Conservation (phyloP, 2,113 vertebrate genomes). For the Uria lomvia region DNA sequence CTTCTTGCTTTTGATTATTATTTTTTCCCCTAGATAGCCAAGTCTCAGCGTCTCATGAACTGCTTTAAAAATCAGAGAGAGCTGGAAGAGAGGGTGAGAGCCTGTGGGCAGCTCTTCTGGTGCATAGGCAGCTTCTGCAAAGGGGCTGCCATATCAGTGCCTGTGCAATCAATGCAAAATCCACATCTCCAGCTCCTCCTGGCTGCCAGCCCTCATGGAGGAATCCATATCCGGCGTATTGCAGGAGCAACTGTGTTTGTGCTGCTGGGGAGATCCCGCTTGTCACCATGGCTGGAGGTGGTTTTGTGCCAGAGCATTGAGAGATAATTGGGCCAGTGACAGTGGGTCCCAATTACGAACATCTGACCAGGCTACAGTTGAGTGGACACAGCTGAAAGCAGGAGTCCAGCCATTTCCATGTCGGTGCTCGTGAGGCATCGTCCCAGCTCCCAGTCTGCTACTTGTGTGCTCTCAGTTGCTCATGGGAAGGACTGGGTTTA, state of each 20-base stretch:
- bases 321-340: neutral
- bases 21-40: neutral
- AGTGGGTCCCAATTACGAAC: accelerated
- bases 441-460: neutral
- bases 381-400: neutral
- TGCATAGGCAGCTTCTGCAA: neutral
- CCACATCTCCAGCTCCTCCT: neutral
- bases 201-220: neutral
- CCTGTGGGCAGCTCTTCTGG: neutral
- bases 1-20: neutral
- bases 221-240: neutral
- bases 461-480: neutral
- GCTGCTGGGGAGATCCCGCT: neutral
- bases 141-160: neutral
- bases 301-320: neutral
- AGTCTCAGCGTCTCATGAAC: neutral
- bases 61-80: neutral
- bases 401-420: neutral
- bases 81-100: neutral
- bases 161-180: neutral
- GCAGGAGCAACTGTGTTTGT: neutral
- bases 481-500: neutral
- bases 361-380: neutral
- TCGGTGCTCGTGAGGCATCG: accelerated
- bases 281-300: accelerated